Base-by-base conservation (phyloP, 2,797 vertebrate genomes). In the Diplodus puntazzo region DNA sequence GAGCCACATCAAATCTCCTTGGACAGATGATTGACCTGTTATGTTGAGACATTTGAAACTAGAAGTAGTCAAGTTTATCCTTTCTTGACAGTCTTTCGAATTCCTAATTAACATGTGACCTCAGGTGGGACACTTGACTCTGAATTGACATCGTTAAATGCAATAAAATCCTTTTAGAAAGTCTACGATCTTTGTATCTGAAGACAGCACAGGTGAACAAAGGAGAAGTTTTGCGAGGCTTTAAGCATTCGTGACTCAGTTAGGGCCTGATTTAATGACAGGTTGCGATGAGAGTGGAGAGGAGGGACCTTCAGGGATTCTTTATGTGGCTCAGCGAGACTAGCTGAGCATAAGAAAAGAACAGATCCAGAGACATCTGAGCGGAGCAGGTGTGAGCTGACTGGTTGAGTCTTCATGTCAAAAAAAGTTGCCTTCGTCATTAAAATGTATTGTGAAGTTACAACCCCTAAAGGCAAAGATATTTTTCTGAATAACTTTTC, bases 221-320 rank as follows among this genome's bases (percentile, higher is more conserved):
- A 34, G 34, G 18, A 39, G 4, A 69, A 3, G 25, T n/a, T 77
- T 69, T 45, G 34, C 55, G 63, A 27, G 34, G 57, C 46, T 77
- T 75, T 18, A 72, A 71, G 68, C 62, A 61, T 70, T 60, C 54
- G 66, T 77, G 69, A 69, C 58, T 72, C 54, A 54, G 79, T 54
- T 43, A 34, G 49, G 58, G 66, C 53, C 72, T 67, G 53, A 66
- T 77, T 57, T 72, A 75, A 77, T 77, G 70, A 64, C 42, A 59
- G 58, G 45, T 30, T 69, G 50, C 18, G 78, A 34, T 43, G 54
- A 63, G 43, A 53, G 21, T 34, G 57, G 25, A 58, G 52, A 23
- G 42, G 48, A 69, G 49, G 64, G 30, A 45, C 55, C 72, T 81
- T 80, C 17, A 74, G 72, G 79, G 72, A 82, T 55, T 79, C 64